phyloP scores from a whole-genome alignment of 1,140 invertebrate species.

The Zophobas morio region DNA sequence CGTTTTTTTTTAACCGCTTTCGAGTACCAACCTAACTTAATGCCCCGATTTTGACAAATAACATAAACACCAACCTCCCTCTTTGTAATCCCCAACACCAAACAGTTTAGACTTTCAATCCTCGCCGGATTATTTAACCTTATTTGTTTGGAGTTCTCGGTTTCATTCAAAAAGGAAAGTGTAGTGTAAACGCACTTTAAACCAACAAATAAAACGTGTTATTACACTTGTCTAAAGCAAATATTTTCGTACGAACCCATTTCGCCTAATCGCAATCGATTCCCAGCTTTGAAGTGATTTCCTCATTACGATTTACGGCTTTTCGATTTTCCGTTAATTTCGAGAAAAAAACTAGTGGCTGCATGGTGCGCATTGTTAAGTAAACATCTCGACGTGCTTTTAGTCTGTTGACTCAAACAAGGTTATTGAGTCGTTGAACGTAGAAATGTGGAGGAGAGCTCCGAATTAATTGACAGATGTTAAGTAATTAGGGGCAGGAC shows the following conservation, averaged over 20 bases:
- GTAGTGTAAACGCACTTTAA: slow-evolving; percentile 31
- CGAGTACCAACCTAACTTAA: too few species aligned
- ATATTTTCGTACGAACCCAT: slow-evolving; percentile 8
- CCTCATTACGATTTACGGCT: background rate
- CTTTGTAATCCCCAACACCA: background rate
- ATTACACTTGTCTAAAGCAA: slow-evolving; percentile 22
- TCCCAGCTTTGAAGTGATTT: background rate
- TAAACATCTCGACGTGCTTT: too few species aligned
- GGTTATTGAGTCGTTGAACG: too few species aligned
- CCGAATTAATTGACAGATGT: too few species aligned
- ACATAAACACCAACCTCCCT: too few species aligned
- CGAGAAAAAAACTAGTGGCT: too few species aligned
- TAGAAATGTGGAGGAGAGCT: too few species aligned
- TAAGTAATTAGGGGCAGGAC: too few species aligned
- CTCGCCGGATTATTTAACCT: slow-evolving; percentile 12
- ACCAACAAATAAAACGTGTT: slow-evolving; percentile 30
- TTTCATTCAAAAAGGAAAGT: slow-evolving; percentile 42
- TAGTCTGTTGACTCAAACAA: too few species aligned
- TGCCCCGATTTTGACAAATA: too few species aligned
- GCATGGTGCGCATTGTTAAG: too few species aligned
- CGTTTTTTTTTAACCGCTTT: too few species aligned
- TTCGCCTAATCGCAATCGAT: background rate
- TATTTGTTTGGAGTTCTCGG: slow-evolving; percentile 36
- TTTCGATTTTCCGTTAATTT: background rate
- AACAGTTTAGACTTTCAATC: slow-evolving; percentile 21